These are phyloP conservation scores for Parazoanthus atlanticus DNA, from an alignment of 92 coral and sea anemone species.

Conservation along the genomic window DNA sequence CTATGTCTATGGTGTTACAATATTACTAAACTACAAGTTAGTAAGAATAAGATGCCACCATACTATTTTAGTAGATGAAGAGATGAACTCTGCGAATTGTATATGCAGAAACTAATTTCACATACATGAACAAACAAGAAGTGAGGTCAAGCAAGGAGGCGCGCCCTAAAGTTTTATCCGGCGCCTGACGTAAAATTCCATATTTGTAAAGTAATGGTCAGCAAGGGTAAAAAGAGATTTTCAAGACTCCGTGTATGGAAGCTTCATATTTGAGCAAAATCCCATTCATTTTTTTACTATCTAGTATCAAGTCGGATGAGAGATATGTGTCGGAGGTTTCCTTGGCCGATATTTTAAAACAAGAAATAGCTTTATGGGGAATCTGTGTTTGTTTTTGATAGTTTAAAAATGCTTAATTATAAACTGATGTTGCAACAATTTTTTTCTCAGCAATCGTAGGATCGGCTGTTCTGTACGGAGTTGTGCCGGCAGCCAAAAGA, in stretches of 20 bases:
- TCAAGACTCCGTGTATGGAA: not conserved
- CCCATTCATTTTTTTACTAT: no score
- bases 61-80: not conserved
- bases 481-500: slow-evolving; percentile 73
- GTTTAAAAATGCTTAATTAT: no score
- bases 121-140: not conserved
- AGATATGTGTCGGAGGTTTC: not conserved
- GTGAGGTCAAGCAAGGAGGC: not conserved
- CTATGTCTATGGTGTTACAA: not conserved
- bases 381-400: no score
- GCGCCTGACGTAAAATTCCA: not conserved
- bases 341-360: not conserved
- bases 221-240: not conserved
- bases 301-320: not conserved
- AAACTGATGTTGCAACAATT: not conserved
- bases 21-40: not conserved
- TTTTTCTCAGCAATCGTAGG: slow-evolving; percentile 52
- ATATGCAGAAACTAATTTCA: no score
- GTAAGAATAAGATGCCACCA: not conserved
- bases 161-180: no score
- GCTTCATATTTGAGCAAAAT: not conserved
- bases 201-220: not conserved
- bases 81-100: no score
- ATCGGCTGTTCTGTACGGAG: slow-evolving; percentile 77
- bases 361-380: not conserved